Percentiles rank a stretch among this genome's conserved stretches.
phyloP scores from a whole-genome alignment of 2,113 vertebrate species.

The Pomatostomus ruficeps region DNA sequence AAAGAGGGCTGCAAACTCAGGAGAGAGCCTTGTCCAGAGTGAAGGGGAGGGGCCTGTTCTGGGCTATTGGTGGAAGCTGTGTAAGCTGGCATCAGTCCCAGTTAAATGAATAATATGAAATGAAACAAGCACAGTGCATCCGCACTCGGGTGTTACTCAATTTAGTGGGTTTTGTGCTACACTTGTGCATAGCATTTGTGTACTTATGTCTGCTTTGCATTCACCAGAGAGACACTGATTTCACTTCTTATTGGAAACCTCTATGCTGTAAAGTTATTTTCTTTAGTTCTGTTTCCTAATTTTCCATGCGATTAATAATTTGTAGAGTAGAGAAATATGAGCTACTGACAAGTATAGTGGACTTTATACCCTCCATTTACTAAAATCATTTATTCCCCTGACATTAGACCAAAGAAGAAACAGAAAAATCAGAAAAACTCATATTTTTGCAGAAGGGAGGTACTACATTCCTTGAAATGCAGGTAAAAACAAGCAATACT shows the following conservation, averaged over 20 bases:
- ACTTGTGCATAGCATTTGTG: neutral
- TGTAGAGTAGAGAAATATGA: neutral
- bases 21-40: neutral
- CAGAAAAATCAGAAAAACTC: slow-evolving; percentile 77
- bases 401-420: slow-evolving; percentile 80
- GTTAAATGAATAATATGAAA: neutral
- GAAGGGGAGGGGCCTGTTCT: neutral
- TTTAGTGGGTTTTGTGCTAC: neutral
- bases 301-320: neutral
- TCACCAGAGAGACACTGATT: neutral
- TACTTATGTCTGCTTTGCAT: neutral
- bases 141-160: neutral
- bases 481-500: slow-evolving; percentile 70
- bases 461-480: slow-evolving; percentile 76
- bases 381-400: slow-evolving; percentile 66
- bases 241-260: neutral
- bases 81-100: neutral
- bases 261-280: neutral
- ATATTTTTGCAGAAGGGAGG: slow-evolving; percentile 78
- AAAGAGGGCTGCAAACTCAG: neutral
- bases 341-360: neutral
- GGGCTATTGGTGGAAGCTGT: neutral
- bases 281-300: slow-evolving; percentile 2
- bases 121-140: neutral
- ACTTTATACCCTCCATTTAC: slow-evolving; percentile 8